phyloP scores from a whole-genome alignment of 2,888 invertebrate species.

The Scelioninae gen. 2 region DNA sequence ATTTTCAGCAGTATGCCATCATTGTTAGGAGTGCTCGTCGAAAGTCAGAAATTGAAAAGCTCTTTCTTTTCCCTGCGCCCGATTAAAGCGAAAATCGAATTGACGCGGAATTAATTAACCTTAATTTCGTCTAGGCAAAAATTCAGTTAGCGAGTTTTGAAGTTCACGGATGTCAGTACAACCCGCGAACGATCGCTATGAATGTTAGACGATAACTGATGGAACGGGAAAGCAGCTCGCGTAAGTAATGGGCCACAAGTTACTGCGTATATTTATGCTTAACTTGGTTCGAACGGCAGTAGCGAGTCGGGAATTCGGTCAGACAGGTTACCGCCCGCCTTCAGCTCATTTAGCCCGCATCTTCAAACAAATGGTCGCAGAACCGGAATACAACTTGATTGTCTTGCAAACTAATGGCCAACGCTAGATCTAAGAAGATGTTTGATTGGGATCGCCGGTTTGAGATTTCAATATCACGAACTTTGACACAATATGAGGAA shows the following conservation, averaged over 20 bases:
- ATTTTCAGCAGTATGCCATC: too few species aligned
- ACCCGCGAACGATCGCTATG: constrained; percentile 31
- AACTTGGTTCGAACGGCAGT: constrained; percentile 45
- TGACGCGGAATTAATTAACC: too few species aligned
- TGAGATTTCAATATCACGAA: constrained; percentile 3
- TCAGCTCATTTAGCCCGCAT: constrained; percentile 35
- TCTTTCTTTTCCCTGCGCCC: background rate
- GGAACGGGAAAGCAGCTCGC: constrained; percentile 33
- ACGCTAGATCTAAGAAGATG: constrained; percentile 7
- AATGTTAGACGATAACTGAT: constrained; percentile 51
- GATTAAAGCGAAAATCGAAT: background rate
- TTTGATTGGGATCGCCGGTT: background rate
- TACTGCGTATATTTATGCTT: constrained; percentile 52
- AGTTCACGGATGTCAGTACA: constrained; percentile 25
- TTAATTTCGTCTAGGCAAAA: background rate
- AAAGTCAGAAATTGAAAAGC: background rate
- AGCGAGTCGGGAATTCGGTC: constrained; percentile 51
- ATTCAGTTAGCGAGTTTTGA: constrained; percentile 10
- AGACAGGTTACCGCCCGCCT: constrained; percentile 49
- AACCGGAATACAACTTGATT: constrained; percentile 38
- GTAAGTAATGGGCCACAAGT: constrained; percentile 48
- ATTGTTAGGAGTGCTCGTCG: background rate
- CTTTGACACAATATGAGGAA: too few species aligned
- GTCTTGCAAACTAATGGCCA: constrained; percentile 26
- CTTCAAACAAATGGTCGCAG: constrained; percentile 33